Conservation (phyloP, 2,797 vertebrate genomes). For the Falco naumanni region DNA sequence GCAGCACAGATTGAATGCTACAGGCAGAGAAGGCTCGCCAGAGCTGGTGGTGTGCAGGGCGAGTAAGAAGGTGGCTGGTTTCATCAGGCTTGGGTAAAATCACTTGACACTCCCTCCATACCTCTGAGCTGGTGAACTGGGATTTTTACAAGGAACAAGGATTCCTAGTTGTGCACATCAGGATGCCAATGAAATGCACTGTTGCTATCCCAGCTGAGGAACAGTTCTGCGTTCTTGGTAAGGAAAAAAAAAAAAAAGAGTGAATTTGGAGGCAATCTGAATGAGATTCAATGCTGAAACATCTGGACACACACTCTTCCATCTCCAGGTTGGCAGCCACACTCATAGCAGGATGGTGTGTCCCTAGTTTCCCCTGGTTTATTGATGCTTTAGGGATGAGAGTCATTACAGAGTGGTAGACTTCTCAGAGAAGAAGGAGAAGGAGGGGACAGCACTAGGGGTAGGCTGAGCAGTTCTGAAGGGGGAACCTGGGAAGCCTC, state of each 20-base stretch:
- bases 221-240: neutral
- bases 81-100: neutral
- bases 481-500: neutral
- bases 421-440: neutral
- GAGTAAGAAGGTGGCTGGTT: neutral
- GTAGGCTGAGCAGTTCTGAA: neutral
- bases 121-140: neutral
- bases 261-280: neutral
- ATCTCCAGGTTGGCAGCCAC: neutral
- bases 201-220: neutral
- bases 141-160: neutral
- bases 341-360: neutral
- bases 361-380: neutral
- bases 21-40: neutral
- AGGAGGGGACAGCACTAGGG: neutral
- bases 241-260: neutral
- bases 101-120: neutral
- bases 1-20: neutral
- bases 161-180: neutral
- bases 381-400: neutral
- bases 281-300: neutral
- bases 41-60: neutral
- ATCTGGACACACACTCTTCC: neutral
- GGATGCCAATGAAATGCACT: accelerated
- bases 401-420: accelerated